Evolutionary conservation across 2,888 invertebrate genomes (phyloP).

Genomic region (Caenorhabditis sp.): DNA sequence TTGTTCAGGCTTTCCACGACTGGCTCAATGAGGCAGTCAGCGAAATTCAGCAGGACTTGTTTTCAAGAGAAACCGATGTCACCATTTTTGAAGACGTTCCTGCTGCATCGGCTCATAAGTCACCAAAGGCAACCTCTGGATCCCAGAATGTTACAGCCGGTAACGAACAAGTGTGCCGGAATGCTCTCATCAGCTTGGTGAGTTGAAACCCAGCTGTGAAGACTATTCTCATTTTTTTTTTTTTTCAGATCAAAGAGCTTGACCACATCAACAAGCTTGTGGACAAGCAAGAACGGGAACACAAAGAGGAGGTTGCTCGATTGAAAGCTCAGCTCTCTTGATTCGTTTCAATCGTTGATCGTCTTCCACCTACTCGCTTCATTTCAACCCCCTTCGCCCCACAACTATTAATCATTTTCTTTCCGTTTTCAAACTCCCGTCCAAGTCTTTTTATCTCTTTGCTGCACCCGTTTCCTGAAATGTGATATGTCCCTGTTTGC

Average conservation of each 20-base stretch:
- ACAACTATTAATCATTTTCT: constrained; percentile 43
- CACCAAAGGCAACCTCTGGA: not conserved
- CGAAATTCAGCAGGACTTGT: too few relatives aligned
- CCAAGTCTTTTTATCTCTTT: not conserved
- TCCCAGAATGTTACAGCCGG: not conserved
- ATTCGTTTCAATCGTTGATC: not conserved
- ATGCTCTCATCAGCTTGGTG: not conserved
- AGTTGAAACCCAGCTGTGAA: too few relatives aligned
- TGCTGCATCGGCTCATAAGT: not conserved
- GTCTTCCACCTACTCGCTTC: not conserved
- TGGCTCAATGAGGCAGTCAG: constrained; percentile 40
- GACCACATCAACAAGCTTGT: constrained; percentile 30
- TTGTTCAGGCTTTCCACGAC: constrained; percentile 37
- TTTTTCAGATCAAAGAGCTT: constrained; percentile 39
- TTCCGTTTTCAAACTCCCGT: constrained; percentile 18
- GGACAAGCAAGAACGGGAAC: not conserved
- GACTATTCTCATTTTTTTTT: too few relatives aligned
- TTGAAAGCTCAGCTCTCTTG: constrained; percentile 14
- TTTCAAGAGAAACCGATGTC: not conserved
- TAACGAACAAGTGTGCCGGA: not conserved
- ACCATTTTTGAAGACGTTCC: not conserved
- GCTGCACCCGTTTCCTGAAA: constrained; percentile 22
- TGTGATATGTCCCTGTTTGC: constrained; percentile 33
- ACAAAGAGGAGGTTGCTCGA: not conserved
- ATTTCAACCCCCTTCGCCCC: constrained; percentile 13